Percentiles rank a stretch among this genome's conserved stretches.
Conservation (phyloP, 2,888 invertebrate genomes). For the Penaeus monodon region DNA sequence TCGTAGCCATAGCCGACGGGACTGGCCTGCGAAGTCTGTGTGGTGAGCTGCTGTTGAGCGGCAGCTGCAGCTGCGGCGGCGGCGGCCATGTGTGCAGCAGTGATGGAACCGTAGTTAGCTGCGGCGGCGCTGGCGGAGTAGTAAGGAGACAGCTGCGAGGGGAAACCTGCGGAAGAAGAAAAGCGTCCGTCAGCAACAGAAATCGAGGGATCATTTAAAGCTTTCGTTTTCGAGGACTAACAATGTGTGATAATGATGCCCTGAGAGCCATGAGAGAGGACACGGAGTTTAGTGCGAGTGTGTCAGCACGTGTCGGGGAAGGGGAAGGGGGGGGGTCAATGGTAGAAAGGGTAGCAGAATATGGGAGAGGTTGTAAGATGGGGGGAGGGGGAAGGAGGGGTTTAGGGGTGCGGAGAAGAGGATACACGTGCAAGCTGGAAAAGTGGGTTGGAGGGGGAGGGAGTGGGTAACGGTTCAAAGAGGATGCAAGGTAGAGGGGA, state of each 20-base stretch:
- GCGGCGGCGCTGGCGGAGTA: slow-evolving; percentile 57
- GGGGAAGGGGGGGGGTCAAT: not conserved
- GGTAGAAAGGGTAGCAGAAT: slow-evolving; percentile 10
- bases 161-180: slow-evolving; percentile 56
- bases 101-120: slow-evolving; percentile 60
- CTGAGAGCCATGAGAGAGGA: not conserved
- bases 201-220: not conserved
- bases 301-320: slow-evolving; percentile 5
- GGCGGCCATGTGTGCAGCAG: slow-evolving; percentile 65
- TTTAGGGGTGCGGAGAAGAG: slow-evolving; percentile 9
- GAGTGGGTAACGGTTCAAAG: slow-evolving; percentile 5
- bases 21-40: slow-evolving; percentile 46
- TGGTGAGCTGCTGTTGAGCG: slow-evolving; percentile 55
- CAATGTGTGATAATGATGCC: not conserved
- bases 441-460: slow-evolving; percentile 19
- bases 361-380: slow-evolving; percentile 17
- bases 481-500: slow-evolving; percentile 4
- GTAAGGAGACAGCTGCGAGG: slow-evolving; percentile 59
- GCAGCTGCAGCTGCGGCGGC: slow-evolving; percentile 65
- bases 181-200: not conserved
- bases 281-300: slow-evolving; percentile 17
- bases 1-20: slow-evolving; percentile 61
- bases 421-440: slow-evolving; percentile 5
- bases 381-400: not conserved
- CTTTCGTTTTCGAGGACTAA: too few relatives aligned